Conservation (phyloP, 2,113 vertebrate species). For the Phalacrocorax brasilianus region DNA sequence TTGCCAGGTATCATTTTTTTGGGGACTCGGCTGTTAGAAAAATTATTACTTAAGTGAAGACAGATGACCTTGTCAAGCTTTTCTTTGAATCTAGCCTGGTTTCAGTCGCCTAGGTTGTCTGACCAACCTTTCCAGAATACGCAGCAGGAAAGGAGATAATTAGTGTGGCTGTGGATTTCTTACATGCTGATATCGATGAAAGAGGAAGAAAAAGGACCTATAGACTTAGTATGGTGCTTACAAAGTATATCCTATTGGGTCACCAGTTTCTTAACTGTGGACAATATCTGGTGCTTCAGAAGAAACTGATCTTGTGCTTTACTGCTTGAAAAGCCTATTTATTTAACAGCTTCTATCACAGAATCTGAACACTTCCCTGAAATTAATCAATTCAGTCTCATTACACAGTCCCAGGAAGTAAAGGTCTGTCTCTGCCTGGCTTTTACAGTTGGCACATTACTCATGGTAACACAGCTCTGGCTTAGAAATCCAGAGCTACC, state of each 20-base stretch:
- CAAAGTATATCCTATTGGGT: background rate
- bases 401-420: background rate
- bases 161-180: background rate
- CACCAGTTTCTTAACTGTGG: background rate
- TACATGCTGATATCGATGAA: background rate
- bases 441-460: background rate
- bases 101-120: background rate
- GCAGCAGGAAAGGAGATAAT: background rate
- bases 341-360: background rate
- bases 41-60: rapidly evolving
- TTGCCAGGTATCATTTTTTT: background rate
- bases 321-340: background rate
- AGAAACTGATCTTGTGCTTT: background rate
- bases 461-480: background rate
- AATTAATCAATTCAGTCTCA: background rate
- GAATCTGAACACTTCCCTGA: background rate
- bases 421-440: background rate
- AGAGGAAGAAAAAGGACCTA: background rate
- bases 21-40: background rate
- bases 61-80: background rate
- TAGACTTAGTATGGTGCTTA: background rate
- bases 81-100: background rate
- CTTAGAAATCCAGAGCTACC: background rate
- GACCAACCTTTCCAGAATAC: background rate
- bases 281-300: background rate